phyloP scores from a whole-genome alignment of 2,888 invertebrate species.

The Cantharis rustica region DNA sequence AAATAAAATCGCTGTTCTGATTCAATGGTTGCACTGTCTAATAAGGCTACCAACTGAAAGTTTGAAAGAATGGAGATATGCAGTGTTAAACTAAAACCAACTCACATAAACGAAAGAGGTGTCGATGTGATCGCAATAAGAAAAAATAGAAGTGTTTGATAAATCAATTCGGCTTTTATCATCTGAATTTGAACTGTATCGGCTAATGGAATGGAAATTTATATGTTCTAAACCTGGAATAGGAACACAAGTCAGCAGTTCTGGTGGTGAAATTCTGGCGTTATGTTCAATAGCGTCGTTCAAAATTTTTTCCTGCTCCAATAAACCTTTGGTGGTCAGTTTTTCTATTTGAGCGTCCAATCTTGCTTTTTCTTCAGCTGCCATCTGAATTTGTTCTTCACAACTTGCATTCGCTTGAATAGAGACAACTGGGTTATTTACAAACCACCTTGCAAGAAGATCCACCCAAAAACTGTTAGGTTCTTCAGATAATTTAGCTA shows the following conservation, averaged over 20 bases:
- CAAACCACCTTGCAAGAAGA: conserved; percentile 71
- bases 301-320: conserved; percentile 64
- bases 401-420: conserved; percentile 70
- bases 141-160: conserved; percentile 70
- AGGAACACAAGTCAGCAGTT: conserved; percentile 72
- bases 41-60: conserved; percentile 71
- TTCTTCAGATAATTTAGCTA: conserved; percentile 66
- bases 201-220: conserved; percentile 64
- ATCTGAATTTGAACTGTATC: conserved; percentile 55
- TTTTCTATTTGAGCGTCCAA: conserved; percentile 67
- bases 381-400: conserved; percentile 68
- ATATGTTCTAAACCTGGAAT: conserved; percentile 78
- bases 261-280: conserved; percentile 74
- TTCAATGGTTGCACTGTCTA: conserved; percentile 70
- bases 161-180: conserved; percentile 63
- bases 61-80: conserved; percentile 10
- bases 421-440: conserved; percentile 66
- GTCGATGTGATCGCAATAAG: conserved; percentile 78
- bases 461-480: conserved; percentile 71
- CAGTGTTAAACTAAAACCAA: conserved; percentile 35
- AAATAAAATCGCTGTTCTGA: conserved; percentile 70
- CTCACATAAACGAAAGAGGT: conserved; percentile 85
- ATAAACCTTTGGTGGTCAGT: conserved; percentile 73
- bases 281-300: conserved; percentile 75
- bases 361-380: conserved; percentile 73